phyloP scores from a whole-genome alignment of 2,888 invertebrate species.

The Papilio gigon region DNA sequence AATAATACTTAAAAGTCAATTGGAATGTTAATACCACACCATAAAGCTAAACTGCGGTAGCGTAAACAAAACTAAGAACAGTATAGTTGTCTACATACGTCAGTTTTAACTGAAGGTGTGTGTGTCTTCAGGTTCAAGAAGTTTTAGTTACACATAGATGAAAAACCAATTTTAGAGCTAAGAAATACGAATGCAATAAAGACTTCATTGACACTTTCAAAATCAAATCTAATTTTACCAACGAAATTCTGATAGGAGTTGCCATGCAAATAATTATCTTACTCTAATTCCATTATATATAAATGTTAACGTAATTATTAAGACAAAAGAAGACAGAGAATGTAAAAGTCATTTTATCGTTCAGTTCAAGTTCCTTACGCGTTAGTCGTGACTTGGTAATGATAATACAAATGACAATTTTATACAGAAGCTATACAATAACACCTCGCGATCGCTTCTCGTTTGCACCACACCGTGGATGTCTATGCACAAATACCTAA shows the following conservation, averaged over 20 bases:
- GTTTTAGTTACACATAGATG: no score
- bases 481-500: slow-evolving; percentile 68
- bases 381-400: slow-evolving; percentile 37
- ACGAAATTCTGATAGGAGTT: background rate
- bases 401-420: slow-evolving; percentile 36
- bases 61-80: no score
- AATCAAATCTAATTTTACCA: no score
- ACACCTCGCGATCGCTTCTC: slow-evolving; percentile 43
- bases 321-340: background rate
- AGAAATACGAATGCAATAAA: no score
- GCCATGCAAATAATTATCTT: background rate
- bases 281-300: background rate
- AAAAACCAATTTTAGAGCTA: no score
- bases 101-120: no score
- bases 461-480: slow-evolving; percentile 54
- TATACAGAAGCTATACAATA: slow-evolving; percentile 31
- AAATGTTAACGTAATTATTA: background rate
- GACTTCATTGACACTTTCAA: no score
- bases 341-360: background rate
- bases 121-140: no score
- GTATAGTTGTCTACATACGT: no score
- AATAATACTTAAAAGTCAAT: no score
- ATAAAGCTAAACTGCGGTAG: no score
- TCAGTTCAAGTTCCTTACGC: slow-evolving; percentile 16
- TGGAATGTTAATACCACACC: no score